These are phyloP conservation scores for Aspiorhynchus laticeps DNA, from an alignment of 2,113 vertebrate species.

Conservation along the genomic window DNA sequence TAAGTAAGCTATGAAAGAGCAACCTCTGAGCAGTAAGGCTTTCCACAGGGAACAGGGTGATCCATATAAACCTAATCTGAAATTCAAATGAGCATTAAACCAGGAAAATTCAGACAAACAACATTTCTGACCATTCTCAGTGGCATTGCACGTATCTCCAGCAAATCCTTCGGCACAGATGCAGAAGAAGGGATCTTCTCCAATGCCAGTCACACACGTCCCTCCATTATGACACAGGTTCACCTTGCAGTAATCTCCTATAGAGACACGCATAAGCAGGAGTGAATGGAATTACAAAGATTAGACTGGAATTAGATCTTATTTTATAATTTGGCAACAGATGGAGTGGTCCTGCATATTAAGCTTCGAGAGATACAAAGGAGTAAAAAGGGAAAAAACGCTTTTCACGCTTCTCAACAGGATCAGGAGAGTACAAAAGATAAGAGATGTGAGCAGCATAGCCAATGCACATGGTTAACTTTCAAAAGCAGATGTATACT, in stretches of 20 bases:
- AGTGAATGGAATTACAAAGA: conserved; percentile 20
- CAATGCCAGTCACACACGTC: conserved; percentile 84
- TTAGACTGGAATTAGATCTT: conserved; percentile 30
- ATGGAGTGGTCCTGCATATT: conserved; percentile 48
- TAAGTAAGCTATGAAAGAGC: not conserved
- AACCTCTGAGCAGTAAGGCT: not conserved
- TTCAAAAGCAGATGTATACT: not conserved
- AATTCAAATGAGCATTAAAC: conserved; percentile 13
- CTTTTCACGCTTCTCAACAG: conserved; percentile 44
- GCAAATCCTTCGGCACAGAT: conserved; percentile 87
- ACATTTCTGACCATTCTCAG: conserved; percentile 79
- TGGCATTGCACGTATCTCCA: conserved; percentile 87
- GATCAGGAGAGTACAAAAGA: conserved; percentile 49
- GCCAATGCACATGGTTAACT: conserved; percentile 31
- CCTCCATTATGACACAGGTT: conserved; percentile 88
- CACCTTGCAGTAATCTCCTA: conserved; percentile 87
- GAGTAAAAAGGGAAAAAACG: conserved; percentile 13
- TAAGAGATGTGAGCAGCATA: conserved; percentile 49
- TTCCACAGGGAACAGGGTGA: not conserved
- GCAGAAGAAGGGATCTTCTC: conserved; percentile 83
- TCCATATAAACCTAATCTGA: conserved; percentile 7
- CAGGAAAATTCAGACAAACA: not conserved
- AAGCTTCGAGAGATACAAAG: conserved; percentile 50
- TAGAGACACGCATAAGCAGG: conserved; percentile 25
- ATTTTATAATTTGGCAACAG: conserved; percentile 36